These are phyloP conservation scores for Panopea generosa DNA, from an alignment of 2,888 invertebrate genomes.

Conservation along the genomic window DNA sequence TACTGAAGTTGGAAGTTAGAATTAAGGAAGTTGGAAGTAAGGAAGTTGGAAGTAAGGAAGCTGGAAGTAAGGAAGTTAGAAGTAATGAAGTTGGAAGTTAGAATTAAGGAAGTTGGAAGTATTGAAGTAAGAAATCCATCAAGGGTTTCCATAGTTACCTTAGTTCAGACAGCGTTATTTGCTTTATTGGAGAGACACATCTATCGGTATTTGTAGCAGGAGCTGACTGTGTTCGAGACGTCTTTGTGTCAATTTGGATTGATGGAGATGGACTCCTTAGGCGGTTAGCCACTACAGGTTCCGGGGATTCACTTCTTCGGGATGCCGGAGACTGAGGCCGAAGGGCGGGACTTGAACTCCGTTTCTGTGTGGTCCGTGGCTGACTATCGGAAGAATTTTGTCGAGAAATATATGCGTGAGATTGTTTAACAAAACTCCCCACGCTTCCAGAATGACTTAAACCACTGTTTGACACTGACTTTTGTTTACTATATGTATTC, in stretches of 20 bases:
- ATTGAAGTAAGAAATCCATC: no score
- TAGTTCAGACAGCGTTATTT: constrained; percentile 57
- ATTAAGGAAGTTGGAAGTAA: no score
- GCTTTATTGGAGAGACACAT: constrained; percentile 60
- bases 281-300: constrained; percentile 49
- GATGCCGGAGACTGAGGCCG: constrained; percentile 45
- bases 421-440: constrained; percentile 55
- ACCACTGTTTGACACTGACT: constrained; percentile 10
- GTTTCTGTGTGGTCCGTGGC: constrained; percentile 21
- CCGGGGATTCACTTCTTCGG: constrained; percentile 65
- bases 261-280: constrained; percentile 70
- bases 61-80: no score
- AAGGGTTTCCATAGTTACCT: constrained; percentile 55
- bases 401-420: constrained; percentile 36
- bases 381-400: constrained; percentile 46
- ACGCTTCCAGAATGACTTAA: constrained; percentile 38
- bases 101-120: no score
- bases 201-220: constrained; percentile 57
- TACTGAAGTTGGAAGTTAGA: no score
- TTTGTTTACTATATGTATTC: constrained; percentile 36
- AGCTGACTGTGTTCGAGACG: constrained; percentile 32
- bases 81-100: no score
- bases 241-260: constrained; percentile 24
- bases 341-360: constrained; percentile 33
- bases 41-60: no score